These are phyloP conservation scores for Scaptomyza pallida DNA, from an alignment of 1,140 invertebrate genomes.

Conservation along the genomic window DNA sequence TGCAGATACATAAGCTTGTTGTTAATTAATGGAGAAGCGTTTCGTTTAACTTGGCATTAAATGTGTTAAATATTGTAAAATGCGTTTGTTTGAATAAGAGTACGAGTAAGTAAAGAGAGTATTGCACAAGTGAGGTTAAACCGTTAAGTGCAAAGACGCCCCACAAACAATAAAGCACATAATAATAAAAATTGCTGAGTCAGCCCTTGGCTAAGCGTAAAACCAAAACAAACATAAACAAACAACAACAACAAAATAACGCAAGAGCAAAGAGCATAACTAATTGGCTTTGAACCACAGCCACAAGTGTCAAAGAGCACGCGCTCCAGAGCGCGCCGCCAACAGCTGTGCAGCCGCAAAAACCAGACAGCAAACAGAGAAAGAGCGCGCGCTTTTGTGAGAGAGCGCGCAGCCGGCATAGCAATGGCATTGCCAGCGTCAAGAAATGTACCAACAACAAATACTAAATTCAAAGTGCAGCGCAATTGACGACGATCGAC, in stretches of 20 bases:
- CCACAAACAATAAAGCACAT: conserved; percentile 4
- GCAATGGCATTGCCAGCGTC: conserved; percentile 32
- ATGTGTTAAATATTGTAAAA: conserved; percentile 54
- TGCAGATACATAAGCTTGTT: conserved; percentile 28
- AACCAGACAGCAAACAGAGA: too few relatives aligned
- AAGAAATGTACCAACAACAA: conserved; percentile 23
- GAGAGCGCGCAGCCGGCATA: conserved; percentile 42
- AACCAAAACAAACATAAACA: conserved; percentile 34
- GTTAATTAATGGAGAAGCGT: conserved; percentile 53
- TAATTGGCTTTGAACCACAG: conserved; percentile 37
- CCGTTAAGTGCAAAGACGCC: conserved; percentile 6
- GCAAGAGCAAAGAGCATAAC: conserved; percentile 41
- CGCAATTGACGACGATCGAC: conserved; percentile 71
- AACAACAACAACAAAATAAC: conserved; percentile 26
- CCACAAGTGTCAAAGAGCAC: conserved; percentile 46
- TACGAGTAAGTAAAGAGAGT: not conserved
- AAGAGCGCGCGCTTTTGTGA: conserved; percentile 3
- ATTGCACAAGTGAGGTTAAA: not conserved
- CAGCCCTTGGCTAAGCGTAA: conserved; percentile 32
- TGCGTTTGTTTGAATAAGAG: conserved; percentile 6
- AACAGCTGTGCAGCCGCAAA: conserved; percentile 33
- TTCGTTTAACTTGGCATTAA: conserved; percentile 57
- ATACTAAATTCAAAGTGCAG: conserved; percentile 69
- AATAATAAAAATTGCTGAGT: conserved; percentile 33
- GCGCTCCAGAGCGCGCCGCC: not conserved